phyloP scores from a whole-genome alignment of 2,888 invertebrate species.

The Spisula subtruncata region DNA sequence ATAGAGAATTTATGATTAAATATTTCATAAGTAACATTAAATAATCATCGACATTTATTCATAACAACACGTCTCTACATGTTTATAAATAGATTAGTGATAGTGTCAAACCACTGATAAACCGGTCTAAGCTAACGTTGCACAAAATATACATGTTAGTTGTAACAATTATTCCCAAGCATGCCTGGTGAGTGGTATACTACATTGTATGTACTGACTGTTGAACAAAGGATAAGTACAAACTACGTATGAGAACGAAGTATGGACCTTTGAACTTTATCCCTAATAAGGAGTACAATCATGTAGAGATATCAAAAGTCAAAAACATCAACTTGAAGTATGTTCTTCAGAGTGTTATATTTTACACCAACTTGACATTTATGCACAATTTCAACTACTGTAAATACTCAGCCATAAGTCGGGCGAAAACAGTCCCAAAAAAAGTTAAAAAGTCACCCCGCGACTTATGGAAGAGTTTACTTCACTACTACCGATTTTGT shows the following conservation, averaged over 20 bases:
- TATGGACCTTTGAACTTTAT: neutral
- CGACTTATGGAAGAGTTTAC: too few relatives aligned
- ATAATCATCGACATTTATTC: neutral
- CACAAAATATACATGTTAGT: neutral
- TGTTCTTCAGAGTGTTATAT: too few relatives aligned
- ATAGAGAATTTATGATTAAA: too few relatives aligned
- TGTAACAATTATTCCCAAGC: neutral
- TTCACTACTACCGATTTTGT: too few relatives aligned
- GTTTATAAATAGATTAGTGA: slow-evolving; percentile 20
- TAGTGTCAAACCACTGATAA: slow-evolving; percentile 26
- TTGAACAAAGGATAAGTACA: neutral
- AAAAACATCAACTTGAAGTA: too few relatives aligned
- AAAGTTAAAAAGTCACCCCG: too few relatives aligned
- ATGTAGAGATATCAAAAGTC: neutral
- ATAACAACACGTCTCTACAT: neutral
- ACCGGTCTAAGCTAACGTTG: neutral
- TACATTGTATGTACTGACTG: neutral
- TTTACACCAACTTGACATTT: too few relatives aligned
- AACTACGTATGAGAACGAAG: neutral
- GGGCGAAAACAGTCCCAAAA: too few relatives aligned
- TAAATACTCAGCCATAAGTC: too few relatives aligned
- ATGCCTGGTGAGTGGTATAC: neutral
- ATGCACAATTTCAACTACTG: too few relatives aligned
- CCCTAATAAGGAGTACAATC: neutral
- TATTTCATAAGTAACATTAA: neutral